Evolutionary conservation across 2,888 invertebrate genomes (phyloP), one percentile per base, ranked within the genome.

Genomic region (Drosophila formosana): DNA sequence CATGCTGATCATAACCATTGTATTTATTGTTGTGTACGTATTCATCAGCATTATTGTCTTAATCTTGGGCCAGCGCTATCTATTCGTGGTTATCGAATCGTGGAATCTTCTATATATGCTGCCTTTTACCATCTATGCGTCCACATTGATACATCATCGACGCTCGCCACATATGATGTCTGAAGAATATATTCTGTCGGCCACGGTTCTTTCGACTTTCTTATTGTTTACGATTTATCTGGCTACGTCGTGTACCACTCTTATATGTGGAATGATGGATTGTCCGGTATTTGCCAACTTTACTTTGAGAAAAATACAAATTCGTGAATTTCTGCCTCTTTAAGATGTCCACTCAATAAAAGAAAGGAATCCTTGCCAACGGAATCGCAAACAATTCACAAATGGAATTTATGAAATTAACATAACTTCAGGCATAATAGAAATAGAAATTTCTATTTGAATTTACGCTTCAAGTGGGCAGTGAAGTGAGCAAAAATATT

Each of bases 391-490:
- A 51, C 43, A 39, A 56, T 53, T 49, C 55, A 11, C 11, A 50
- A 66, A 56, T 51, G 28, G 62, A 70, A 68, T 72, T 72, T 68
- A 56, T 62, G 25, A 77, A 79, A 82, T 85, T 75, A 85, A 45
- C 83, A 77, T 79, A 75, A 56, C 68, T 74, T 58, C 57, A 63
- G 66, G 49, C 66, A 62, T 9, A 41, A 18, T 41, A 41, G 39
- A 41, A 67, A 63, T 45, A 26, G 28, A 76, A 65, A 53, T 50
- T 30, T 46, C 37, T 62, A 53, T 47, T 63, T 43, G 41, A 62
- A 69, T 51, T 34, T 50, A 56, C 13, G 45, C 32, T 23, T 30
- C 45, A 39, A 53, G 53, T 25, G 58, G 25, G 51, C 55, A 69
- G n/a, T 66, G 49, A 70, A 72, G 61, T 67, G 68, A 34, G 45